Conservation (phyloP, 2,113 vertebrate genomes). For the Plectropomus leopardus region DNA sequence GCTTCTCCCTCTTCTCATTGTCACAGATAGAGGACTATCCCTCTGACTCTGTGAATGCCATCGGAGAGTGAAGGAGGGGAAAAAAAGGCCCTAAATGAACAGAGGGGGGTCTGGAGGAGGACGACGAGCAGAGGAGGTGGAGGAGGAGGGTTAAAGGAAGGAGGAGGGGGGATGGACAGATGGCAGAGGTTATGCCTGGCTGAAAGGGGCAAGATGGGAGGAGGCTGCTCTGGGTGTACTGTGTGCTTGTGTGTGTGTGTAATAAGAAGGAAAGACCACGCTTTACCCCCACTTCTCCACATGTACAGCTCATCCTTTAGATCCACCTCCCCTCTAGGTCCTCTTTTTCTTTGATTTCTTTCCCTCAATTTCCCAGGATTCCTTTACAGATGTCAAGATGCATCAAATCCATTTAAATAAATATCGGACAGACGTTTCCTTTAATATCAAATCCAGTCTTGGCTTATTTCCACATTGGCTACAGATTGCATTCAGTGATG, state of each 20-base stretch:
- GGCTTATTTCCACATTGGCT: conserved; percentile 19
- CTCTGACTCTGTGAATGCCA: conserved; percentile 52
- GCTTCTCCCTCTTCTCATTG: not conserved
- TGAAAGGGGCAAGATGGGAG: conserved; percentile 70
- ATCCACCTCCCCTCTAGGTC: conserved; percentile 2
- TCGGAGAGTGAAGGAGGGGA: conserved; percentile 37
- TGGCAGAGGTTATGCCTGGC: conserved; percentile 82
- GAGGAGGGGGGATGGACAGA: conserved; percentile 71
- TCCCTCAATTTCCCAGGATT: conserved; percentile 30
- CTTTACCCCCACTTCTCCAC: conserved; percentile 46
- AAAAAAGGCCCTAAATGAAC: conserved; percentile 25
- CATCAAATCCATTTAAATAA: conserved; percentile 25
- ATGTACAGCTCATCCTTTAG: conserved; percentile 50
- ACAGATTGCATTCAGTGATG: conserved; percentile 53
- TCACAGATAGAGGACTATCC: too few relatives aligned
- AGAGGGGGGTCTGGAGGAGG: conserved; percentile 6
- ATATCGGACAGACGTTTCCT: conserved; percentile 29
- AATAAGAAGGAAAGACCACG: conserved; percentile 29
- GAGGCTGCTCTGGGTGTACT: conserved; percentile 43
- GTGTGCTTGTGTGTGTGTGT: conserved; percentile 27
- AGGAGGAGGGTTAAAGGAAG: conserved; percentile 26
- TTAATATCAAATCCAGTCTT: conserved; percentile 28
- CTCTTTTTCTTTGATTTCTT: conserved; percentile 10
- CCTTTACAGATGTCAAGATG: conserved; percentile 29
- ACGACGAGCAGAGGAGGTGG: conserved; percentile 10